Evolutionary conservation across 2,113 vertebrate genomes (phyloP), one percentile per base, ranked within the genome.

Genomic region (Circaetus gallicus): DNA sequence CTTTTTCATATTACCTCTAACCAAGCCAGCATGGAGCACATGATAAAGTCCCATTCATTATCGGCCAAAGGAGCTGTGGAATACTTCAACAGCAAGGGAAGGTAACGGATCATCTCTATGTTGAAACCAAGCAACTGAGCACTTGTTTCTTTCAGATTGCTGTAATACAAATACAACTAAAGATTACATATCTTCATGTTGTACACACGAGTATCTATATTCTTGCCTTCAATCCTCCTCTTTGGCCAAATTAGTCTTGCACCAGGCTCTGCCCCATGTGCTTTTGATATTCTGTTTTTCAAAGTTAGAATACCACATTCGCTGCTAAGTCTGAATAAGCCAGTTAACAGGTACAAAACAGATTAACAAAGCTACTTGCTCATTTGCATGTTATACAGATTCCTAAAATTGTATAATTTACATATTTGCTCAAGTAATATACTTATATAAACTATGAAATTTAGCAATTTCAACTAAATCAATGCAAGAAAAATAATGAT

Each of bases 1-100:
- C 7, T 62, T 31, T 73, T 55, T 45, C 38, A 14, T 19, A 38
- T 98, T 97, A 99, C 99, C 99, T 99, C 99, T 93, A 99, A 90
- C 99, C 99, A 99, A 40, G 99, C 98, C 92, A 99, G 94, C 99
- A 99, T 99, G 45, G 99, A 99, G 93, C 99, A 99, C 97, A 99
- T 98, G 90, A 99, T 84, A 55, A 99, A 99, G 96, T 99, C 99
- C 99, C 99, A 99, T 66, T 99, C 99, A 4, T 69, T 97, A 82
- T 98, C 98, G 5, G 97, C 91, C 63, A 99, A 97, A 70, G 98
- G 95, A 53, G 95, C 86, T 31, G 97, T 97, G 79, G 97, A 97
- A 40, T 96, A 89, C 71, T 97, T 98, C 95, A 99, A 97, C 96
- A 99, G 89, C 92, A 99, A 97, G 79, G 98, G 98, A 66, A 99